A percentile compares a stretch with the other conserved stretches of the same genome.
phyloP scores from a whole-genome alignment of 2,888 invertebrate genomes.

The Melanophora roralis region DNA sequence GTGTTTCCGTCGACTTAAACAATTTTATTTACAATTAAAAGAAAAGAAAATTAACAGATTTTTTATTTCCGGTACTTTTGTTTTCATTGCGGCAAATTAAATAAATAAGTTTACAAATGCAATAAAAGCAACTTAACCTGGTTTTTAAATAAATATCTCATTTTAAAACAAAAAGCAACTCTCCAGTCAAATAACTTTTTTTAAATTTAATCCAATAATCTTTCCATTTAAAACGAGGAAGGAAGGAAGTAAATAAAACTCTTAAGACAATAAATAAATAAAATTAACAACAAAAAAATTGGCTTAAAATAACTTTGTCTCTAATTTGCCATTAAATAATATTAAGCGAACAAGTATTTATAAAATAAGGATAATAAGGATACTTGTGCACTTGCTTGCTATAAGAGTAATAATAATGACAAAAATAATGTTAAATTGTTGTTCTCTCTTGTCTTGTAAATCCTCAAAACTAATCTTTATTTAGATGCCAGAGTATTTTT shows the following conservation, averaged over 20 bases:
- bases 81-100: conserved; percentile 13
- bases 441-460: conserved; percentile 53
- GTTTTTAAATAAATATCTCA: conserved; percentile 31
- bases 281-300: background rate
- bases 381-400: conserved; percentile 17
- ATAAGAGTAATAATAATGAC: conserved; percentile 14
- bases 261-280: background rate
- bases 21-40: conserved; percentile 12
- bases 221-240: background rate
- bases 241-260: conserved; percentile 32
- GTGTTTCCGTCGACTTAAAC: background rate
- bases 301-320: conserved; percentile 40
- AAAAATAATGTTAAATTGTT: conserved; percentile 37
- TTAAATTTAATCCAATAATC: conserved; percentile 51
- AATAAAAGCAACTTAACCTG: conserved; percentile 35
- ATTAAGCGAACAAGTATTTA: conserved; percentile 46
- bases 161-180: conserved; percentile 27
- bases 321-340: conserved; percentile 58
- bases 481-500: conserved; percentile 1
- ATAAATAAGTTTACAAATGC: conserved; percentile 5
- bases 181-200: conserved; percentile 5
- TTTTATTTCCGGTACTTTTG: conserved; percentile 27
- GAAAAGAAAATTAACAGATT: background rate
- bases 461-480: conserved; percentile 50
- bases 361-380: conserved; percentile 41